Conservation (phyloP, 2,113 vertebrate species). For the Malurus cyaneus region DNA sequence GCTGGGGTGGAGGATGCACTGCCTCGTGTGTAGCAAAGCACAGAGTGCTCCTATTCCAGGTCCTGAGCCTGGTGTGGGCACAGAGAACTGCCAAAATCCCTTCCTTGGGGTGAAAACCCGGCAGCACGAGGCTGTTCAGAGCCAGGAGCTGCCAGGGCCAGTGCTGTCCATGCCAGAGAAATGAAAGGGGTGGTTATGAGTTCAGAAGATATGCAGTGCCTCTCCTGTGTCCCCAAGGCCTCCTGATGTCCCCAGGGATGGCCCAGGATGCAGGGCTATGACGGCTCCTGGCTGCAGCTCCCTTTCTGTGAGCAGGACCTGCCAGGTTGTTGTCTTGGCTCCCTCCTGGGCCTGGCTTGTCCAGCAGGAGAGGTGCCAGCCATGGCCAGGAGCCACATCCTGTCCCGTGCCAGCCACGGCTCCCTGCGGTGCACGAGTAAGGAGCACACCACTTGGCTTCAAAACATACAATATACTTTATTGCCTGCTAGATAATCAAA, state of each 20-base stretch:
- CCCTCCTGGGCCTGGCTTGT: not conserved
- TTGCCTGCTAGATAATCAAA: slow-evolving; percentile 73
- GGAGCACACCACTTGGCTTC: slow-evolving; percentile 50
- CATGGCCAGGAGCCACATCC: not conserved
- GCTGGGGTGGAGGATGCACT: not conserved
- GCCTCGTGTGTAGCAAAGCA: accelerated
- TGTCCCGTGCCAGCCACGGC: not conserved
- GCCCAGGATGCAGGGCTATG: not conserved
- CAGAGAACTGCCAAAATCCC: accelerated
- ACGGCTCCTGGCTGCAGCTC: not conserved
- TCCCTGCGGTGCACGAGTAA: not conserved
- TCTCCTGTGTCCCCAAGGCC: accelerated
- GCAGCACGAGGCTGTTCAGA: not conserved
- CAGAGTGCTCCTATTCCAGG: accelerated
- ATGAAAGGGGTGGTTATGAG: too few species aligned
- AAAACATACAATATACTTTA: slow-evolving; percentile 76
- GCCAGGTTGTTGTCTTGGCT: not conserved
- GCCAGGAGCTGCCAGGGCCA: not conserved
- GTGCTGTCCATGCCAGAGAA: accelerated
- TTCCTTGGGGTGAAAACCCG: accelerated
- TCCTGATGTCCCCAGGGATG: not conserved
- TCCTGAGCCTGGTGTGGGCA: not conserved
- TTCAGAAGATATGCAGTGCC: accelerated
- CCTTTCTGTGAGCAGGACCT: not conserved
- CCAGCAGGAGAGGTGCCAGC: not conserved